These are phyloP conservation scores for Squalus acanthias DNA, from an alignment of 2,797 vertebrate species.

Conservation along the genomic window DNA sequence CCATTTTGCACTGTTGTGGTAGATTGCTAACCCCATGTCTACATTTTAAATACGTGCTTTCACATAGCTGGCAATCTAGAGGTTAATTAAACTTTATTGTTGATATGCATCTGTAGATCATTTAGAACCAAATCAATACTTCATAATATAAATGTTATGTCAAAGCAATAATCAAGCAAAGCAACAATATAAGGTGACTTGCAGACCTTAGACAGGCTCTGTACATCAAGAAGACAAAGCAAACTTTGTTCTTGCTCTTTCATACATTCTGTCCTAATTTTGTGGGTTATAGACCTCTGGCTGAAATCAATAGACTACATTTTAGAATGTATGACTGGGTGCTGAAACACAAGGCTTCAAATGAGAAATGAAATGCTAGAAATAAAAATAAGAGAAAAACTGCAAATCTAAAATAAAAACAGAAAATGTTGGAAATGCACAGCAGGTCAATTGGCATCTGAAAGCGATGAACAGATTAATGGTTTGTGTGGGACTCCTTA, in stretches of 20 bases:
- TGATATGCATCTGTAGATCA: not conserved
- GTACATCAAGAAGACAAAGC: not conserved
- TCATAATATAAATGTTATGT: not conserved
- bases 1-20: not conserved
- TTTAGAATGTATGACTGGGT: not conserved
- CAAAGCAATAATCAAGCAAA: constrained; percentile 16
- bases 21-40: not conserved
- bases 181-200: not conserved
- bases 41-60: not conserved
- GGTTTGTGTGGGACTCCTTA: not conserved
- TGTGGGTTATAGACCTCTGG: not conserved
- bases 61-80: not conserved
- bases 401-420: not conserved
- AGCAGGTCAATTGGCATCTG: not conserved
- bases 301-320: not conserved
- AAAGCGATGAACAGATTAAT: not conserved
- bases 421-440: not conserved
- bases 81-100: not conserved
- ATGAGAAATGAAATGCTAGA: not conserved
- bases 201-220: not conserved
- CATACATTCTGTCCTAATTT: constrained; percentile 7
- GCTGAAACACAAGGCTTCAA: not conserved
- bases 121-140: constrained; percentile 5
- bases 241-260: not conserved
- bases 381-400: not conserved